Base-by-base conservation (phyloP, 2,888 invertebrate species). In the Agapostemon virescens region DNA sequence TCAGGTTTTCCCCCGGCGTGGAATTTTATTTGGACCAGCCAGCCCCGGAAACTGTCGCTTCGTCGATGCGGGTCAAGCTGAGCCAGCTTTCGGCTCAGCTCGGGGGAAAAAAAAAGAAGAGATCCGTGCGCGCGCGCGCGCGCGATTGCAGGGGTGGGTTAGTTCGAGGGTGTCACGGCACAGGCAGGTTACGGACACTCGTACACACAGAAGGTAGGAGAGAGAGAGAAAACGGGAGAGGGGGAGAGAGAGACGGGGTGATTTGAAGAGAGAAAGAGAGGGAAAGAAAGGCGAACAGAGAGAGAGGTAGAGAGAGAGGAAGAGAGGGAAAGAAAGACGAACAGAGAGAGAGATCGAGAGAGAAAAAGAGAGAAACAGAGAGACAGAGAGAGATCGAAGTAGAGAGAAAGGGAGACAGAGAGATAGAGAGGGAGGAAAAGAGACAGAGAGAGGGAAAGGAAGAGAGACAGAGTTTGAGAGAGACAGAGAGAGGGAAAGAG, bases 31-130 rank as follows among this genome's bases (percentile, higher is more conserved):
- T 74, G 73, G 76, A 69, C 49, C 68, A 36, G 52, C 33, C 33
- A 58, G 33, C 58, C 58, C 64, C 73, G 85, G 83, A 86, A 84
- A 84, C 83, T 81, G 81, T 74, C 79, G 83, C 69, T 74, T 79
- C 82, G 84, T 79, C 88, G 88, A 90, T 89, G 88, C 90, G 88
- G 89, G 89, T 90, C 89, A 90, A 89, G 88, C 90, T 87, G 87
- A 86, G 79, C 83, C 83, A 86, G 87, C 86, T 86, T 80, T 75
- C 64, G 79, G 76, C 33, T 26, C 30, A 52, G 33, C 26, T 26
- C 30, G 49, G 36, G 30, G 55, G 13, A 63, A 71, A 70, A 71
- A 68, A 67, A 26, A 45, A 77, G 78, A n/a, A n/a, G 49, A 74
- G 69, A 38, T 77, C 52, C n/a, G n/a, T n/a, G 68, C 38, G 55